Conservation (phyloP, 2,113 vertebrate species). For the Ciconia stormi region DNA sequence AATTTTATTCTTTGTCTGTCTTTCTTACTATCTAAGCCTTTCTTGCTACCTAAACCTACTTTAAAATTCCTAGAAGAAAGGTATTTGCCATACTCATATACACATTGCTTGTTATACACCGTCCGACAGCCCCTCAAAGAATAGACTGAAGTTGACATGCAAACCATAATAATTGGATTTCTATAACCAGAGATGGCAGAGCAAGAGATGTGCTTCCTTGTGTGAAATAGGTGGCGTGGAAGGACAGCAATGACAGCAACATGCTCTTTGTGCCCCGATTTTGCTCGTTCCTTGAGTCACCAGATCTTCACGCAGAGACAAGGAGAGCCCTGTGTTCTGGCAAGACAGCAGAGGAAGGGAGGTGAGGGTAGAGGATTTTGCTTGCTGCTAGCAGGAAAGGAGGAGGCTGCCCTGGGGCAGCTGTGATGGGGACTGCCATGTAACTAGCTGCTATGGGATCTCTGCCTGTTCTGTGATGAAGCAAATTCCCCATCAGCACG, state of each 20-base stretch:
- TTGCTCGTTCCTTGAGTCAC: not conserved
- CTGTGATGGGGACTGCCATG: not conserved
- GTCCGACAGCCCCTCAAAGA: not conserved
- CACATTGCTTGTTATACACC: not conserved
- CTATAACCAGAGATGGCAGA: not conserved
- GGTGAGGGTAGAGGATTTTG: not conserved
- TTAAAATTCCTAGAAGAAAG: not conserved
- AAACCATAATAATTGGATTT: not conserved
- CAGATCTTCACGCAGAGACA: rapidly evolving
- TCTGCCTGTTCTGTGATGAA: not conserved
- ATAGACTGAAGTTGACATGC: not conserved
- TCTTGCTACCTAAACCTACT: not conserved
- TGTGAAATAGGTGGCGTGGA: not conserved
- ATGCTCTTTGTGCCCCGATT: not conserved
- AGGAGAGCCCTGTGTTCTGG: not conserved
- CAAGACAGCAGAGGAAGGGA: not conserved
- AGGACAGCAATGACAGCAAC: not conserved
- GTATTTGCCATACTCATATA: not conserved
- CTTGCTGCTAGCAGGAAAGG: not conserved
- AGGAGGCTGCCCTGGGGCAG: not conserved
- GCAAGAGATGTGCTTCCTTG: not conserved
- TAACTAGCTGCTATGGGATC: not conserved
- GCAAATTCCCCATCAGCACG: not conserved
- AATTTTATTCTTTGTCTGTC: not conserved
- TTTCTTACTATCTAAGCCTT: not conserved